Percentiles rank a stretch among this genome's conserved stretches.
Conservation (phyloP, 2,113 vertebrate species). For the Anoura caudifer region DNA sequence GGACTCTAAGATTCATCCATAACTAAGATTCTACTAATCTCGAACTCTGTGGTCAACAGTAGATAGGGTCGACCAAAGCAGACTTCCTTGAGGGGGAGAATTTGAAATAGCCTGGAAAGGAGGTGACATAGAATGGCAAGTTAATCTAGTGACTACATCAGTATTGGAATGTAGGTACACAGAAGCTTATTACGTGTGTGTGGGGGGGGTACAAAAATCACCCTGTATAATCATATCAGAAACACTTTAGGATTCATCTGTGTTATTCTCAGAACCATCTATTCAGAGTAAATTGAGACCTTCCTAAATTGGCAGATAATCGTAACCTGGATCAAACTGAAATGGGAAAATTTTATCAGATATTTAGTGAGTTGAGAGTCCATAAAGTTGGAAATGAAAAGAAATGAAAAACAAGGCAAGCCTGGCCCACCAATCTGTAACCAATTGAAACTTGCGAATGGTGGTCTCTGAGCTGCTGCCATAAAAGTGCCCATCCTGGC, state of each 20-base stretch:
- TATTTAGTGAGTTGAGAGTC: constrained; percentile 14
- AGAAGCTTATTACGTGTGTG: neutral
- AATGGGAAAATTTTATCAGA: neutral
- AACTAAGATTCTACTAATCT: constrained; percentile 9
- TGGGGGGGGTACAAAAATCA: neutral
- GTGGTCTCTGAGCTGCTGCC: neutral
- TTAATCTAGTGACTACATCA: neutral
- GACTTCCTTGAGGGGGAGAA: neutral
- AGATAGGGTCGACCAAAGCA: neutral
- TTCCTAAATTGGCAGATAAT: constrained; percentile 22
- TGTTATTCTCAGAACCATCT: constrained; percentile 15
- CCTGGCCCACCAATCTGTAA: constrained; percentile 47
- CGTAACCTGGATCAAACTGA: neutral
- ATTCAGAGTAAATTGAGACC: neutral
- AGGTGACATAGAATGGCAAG: neutral
- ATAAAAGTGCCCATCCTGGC: constrained; percentile 26
- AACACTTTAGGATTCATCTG: neutral
- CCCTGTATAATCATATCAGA: neutral
- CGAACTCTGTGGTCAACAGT: neutral
- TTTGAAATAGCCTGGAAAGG: neutral
- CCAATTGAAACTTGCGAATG: constrained; percentile 53
- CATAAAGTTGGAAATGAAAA: constrained; percentile 10
- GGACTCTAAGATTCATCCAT: neutral
- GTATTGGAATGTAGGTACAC: neutral
- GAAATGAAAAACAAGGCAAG: constrained; percentile 20